Base-by-base conservation (phyloP, 2,797 vertebrate genomes). In the Steatocranus sp. region DNA sequence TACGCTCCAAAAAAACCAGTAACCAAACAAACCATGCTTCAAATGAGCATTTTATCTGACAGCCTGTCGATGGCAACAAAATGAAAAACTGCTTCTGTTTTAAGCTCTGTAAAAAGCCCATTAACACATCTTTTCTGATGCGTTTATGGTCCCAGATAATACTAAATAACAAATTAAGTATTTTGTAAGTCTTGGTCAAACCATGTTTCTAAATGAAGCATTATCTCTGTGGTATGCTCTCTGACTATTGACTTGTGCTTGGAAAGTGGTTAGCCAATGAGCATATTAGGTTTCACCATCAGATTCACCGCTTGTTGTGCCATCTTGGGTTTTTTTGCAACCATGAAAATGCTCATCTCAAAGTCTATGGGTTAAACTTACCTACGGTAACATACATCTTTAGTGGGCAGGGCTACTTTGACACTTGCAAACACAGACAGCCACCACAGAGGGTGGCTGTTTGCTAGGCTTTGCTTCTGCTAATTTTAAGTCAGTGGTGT, bases 261-360 rank as follows among this genome's bases (percentile, higher is more conserved):
- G 5, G 5, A 58, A 58, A 58, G 56, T 34, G 30, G 17, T 58
- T 34, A 66, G 34, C 12, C 61, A 66, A 58, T 61, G 56, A 12
- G 56, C 32, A 20, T 61, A 34, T 36, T 20, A 61, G 32, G 56
- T 36, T 61, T 3, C 18, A 61, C 32, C 32, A 36, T 36, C 32
- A 61, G 3, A 61, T 12, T 34, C 4, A n/a, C 30, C 1, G 3
- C 56, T 61, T 0, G 56, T 61, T 61, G 18, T 61, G 6, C 1
- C 30, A 61, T 11, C 6, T n/a, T 61, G 2, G 30, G 32, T 0
- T 0, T 0, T 56, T 36, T 61, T 61, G 4, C 10, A 61, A 61
- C 32, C 30, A 8, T 12, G 56, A 61, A 36, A 61, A 36, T 61
- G 56, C 32, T 61, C 1, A 61, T 20, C 18, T 61, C 18, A 61